A percentile compares a stretch with the other conserved stretches of the same genome.
These are phyloP conservation scores for Eugnorisma glareosa DNA, from an alignment of 2,888 invertebrate species.

Conservation along the genomic window DNA sequence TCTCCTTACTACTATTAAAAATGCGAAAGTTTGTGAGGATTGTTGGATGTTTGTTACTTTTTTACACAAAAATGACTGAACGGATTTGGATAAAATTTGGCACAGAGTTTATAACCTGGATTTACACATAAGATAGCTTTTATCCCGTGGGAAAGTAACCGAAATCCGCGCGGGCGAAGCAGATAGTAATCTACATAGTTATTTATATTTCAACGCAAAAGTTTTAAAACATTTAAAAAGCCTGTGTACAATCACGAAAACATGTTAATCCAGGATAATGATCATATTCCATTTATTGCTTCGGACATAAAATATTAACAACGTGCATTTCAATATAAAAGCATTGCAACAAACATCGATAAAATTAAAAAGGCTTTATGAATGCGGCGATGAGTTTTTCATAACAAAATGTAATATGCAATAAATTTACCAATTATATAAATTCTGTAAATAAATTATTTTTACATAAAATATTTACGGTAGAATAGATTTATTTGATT, in stretches of 20 bases:
- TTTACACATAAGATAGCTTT: not conserved
- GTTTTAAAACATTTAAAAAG: not conserved
- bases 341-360: constrained; percentile 13
- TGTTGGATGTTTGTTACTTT: not conserved
- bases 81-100: not conserved
- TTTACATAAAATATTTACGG: not conserved
- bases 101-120: not conserved
- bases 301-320: constrained; percentile 28
- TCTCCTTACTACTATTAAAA: not conserved
- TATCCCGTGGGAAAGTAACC: not conserved
- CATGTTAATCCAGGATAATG: not conserved
- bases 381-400: constrained; percentile 6
- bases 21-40: not conserved
- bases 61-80: not conserved
- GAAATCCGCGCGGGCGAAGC: not conserved
- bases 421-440: not conserved
- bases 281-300: constrained; percentile 24
- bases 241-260: not conserved
- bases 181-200: too few species aligned
- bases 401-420: not conserved
- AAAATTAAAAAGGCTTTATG: not conserved
- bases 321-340: constrained; percentile 18
- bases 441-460: not conserved
- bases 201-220: not conserved
- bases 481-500: not conserved